Evolutionary conservation across 2,797 vertebrate genomes (phyloP), one percentile per base, ranked within the genome.

Genomic region (Malurus splendens): DNA sequence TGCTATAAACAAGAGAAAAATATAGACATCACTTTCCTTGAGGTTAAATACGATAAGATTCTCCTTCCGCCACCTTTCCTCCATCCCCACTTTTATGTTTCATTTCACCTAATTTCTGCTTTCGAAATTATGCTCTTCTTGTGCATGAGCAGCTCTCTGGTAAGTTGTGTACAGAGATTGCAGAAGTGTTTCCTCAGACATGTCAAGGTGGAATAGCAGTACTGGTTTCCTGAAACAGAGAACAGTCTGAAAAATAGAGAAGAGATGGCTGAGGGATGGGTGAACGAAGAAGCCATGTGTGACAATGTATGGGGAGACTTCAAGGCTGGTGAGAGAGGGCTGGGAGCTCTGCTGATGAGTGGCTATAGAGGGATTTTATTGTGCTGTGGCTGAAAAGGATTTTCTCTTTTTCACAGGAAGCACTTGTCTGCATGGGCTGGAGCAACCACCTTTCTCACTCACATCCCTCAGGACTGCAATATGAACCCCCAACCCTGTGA

Each of bases 401-500:
- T 79, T 84, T 78, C 32, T 39, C 28, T 60, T 76, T 68, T 14
- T 60, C 16, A 41, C 0, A 1, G 45, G n/a, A 80, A 86, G 12
- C 10, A 6, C 0, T 1, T 15, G 7, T 44, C 10, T 42, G 19
- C 25, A 10, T 12, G 56, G 32, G 12, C 38, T 74, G 45, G 13
- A 30, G 48, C 44, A 52, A 39, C 4, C 28, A 42, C 25, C 17
- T 62, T 66, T 28, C 45, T 38, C 59, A 64, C 55, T 39, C 25
- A 13, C 20, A n/a, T 55, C 6, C 25, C 15, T 60, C 24, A 38
- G 61, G 38, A 50, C 13, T 59, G 38, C 13, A 62, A 2, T 18
- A 32, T 18, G 67, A 71, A 3, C 11, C 11, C 4, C 6, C 14
- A 62, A 0, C 4, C 6, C 24, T 36, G 9, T 9, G 14, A 82